Evolutionary conservation across 53 echinoderm and acorn worm species (phyloP).

Genomic region (Antedon mediterranea): DNA sequence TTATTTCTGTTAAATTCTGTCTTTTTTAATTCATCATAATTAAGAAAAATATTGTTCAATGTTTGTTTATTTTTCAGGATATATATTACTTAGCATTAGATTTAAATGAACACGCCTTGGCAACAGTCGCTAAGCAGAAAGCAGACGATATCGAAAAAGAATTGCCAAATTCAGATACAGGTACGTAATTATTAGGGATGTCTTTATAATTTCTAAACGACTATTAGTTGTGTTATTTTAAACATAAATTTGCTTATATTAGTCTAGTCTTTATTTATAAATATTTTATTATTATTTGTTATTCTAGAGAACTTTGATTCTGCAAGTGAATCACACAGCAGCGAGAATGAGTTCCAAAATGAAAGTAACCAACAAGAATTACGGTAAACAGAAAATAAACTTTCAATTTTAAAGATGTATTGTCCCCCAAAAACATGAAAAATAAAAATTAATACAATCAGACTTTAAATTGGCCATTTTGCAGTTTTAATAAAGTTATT

Average conservation of each 20-base stretch:
- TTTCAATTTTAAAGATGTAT: no score
- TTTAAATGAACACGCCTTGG: slow-evolving; percentile 73
- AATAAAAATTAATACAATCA: no score
- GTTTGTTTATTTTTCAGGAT: slow-evolving; percentile 61
- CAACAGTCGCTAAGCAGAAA: slow-evolving; percentile 85
- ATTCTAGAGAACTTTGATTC: slow-evolving; percentile 41
- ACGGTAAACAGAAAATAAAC: no score
- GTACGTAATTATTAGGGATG: no score
- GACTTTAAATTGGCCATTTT: no score
- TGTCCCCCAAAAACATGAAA: no score
- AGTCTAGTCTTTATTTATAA: slow-evolving; percentile 14
- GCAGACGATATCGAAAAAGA: slow-evolving; percentile 96
- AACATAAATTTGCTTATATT: not conserved
- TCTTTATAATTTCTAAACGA: no score
- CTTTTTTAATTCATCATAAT: no score
- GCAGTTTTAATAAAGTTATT: no score
- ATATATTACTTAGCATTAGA: slow-evolving; percentile 79
- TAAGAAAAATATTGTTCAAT: no score
- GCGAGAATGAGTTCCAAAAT: slow-evolving; percentile 8
- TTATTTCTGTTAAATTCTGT: no score
- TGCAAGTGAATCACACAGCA: slow-evolving; percentile 39
- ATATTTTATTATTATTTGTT: slow-evolving; percentile 11
- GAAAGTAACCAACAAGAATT: not conserved
- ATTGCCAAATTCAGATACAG: slow-evolving; percentile 61
- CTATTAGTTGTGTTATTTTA: no score